These are phyloP conservation scores for Ammodramus savannarum DNA, from an alignment of 2,113 vertebrate genomes.

Conservation along the genomic window DNA sequence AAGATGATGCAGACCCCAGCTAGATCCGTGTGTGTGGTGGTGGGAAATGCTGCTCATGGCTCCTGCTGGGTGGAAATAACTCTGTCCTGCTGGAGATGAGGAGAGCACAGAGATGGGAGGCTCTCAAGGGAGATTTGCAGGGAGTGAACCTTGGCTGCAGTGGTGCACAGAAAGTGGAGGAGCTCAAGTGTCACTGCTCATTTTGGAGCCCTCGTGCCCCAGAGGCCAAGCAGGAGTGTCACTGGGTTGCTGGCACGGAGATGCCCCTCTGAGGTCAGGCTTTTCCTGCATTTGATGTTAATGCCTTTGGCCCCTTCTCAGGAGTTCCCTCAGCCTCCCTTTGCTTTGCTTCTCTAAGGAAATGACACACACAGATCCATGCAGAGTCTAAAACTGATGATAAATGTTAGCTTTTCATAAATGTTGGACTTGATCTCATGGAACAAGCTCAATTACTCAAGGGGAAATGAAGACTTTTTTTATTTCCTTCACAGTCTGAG, in stretches of 20 bases:
- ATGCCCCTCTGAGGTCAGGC: background rate
- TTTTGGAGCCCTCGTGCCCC: accelerated
- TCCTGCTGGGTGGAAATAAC: background rate
- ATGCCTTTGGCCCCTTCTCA: background rate
- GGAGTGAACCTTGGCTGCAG: background rate
- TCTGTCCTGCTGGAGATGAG: background rate
- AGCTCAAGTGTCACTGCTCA: background rate
- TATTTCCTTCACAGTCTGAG: background rate
- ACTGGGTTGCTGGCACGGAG: accelerated
- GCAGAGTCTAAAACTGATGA: background rate
- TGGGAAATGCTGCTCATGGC: background rate
- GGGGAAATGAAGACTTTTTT: background rate
- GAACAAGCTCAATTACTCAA: background rate
- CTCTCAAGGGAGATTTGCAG: background rate
- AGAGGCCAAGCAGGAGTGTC: background rate
- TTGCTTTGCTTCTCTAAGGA: background rate
- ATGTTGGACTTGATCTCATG: background rate
- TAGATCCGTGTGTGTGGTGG: accelerated
- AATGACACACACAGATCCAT: background rate
- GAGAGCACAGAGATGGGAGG: background rate
- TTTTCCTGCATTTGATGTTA: background rate
- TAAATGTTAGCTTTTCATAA: background rate
- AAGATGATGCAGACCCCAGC: background rate
- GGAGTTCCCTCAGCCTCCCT: background rate
- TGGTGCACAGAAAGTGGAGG: background rate